Base-by-base conservation (phyloP, 1,140 invertebrate genomes). In the Caenorhabditis tropicalis region DNA sequence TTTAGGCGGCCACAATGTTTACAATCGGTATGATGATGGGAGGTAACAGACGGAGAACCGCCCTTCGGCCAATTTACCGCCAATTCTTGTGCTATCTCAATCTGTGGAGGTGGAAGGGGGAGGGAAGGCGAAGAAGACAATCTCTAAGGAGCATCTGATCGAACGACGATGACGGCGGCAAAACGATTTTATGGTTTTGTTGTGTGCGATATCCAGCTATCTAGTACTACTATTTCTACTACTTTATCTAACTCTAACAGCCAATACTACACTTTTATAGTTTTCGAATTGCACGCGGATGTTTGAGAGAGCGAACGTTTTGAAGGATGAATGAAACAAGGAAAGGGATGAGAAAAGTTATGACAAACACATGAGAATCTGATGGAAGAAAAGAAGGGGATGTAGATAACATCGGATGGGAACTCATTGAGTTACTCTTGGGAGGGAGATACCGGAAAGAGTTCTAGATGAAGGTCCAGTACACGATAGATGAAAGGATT, bases 181-280 rank as follows among this genome's bases (percentile, higher is more conserved):
- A 27, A 36, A n/a, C n/a, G 36, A 74, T 74, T 74, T 74, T 74
- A 74, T 74, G n/a, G 65, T 74, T 74, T n/a, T 74, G 65, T 74
- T 74, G 65, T 74, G 58, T 65, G 16, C 29, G 19, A n/a, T 29
- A 74, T 74, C 36, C 12, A 43, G 65, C 65, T 74, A 74, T 74
- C 65, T 2, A 43, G 36, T 74, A 65, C 48, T 65, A 65, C 58
- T 65, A 65, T 33, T 65, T 21, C 58, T 65, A 74, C 65, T 74
- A 65, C 58, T 65, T 65, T 33, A 65, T 65, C 65, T 46, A 74
- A 74, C 65, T 74, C 36, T 74, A 74, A 46, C 65, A 74, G 65
- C 65, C 65, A 46, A 74, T 74, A 74, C 65, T 21, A 43, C n/a
- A n/a, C 36, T 74, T 74, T 74, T 74, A 74, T 74, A 74, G 65